A percentile compares a stretch with the other conserved stretches of the same genome.
Conservation (phyloP, 2,888 invertebrate species). For the Drosophila macrospina region DNA sequence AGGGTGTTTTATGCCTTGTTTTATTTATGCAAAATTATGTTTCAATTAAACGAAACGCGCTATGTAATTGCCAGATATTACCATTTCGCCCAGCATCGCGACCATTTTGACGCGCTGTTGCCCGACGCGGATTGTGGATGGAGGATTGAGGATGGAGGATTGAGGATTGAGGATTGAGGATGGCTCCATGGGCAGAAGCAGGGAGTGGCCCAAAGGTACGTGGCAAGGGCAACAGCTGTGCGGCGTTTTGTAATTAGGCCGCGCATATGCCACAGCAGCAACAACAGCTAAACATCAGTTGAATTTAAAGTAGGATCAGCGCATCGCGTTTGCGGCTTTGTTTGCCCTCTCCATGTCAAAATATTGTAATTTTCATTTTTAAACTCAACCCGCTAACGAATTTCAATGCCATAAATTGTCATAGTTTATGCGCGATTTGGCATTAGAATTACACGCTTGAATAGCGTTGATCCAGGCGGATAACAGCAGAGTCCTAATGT, state of each 20-base stretch:
- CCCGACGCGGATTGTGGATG: constrained; percentile 38
- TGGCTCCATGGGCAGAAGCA: not conserved
- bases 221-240: constrained; percentile 75
- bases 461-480: constrained; percentile 25
- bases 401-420: constrained; percentile 62
- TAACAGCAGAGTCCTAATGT: not conserved
- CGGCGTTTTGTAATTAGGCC: constrained; percentile 69
- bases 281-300: constrained; percentile 35
- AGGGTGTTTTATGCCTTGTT: constrained; percentile 82
- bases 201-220: constrained; percentile 4
- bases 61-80: constrained; percentile 74
- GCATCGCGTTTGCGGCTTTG: constrained; percentile 61
- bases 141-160: no score
- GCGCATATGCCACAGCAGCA: constrained; percentile 69
- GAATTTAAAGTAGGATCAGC: constrained; percentile 81
- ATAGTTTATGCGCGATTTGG: constrained; percentile 53
- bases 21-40: constrained; percentile 84
- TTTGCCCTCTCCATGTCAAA: constrained; percentile 67
- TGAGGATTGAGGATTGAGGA: constrained; percentile 30
- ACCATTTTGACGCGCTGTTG: constrained; percentile 62
- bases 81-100: constrained; percentile 43
- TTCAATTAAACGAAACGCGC: constrained; percentile 82
- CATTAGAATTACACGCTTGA: constrained; percentile 55
- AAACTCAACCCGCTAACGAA: constrained; percentile 47
- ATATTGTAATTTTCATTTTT: constrained; percentile 65